These are phyloP conservation scores for Brachyalestes nurse DNA, from an alignment of 2,797 vertebrate genomes.

Conservation along the genomic window DNA sequence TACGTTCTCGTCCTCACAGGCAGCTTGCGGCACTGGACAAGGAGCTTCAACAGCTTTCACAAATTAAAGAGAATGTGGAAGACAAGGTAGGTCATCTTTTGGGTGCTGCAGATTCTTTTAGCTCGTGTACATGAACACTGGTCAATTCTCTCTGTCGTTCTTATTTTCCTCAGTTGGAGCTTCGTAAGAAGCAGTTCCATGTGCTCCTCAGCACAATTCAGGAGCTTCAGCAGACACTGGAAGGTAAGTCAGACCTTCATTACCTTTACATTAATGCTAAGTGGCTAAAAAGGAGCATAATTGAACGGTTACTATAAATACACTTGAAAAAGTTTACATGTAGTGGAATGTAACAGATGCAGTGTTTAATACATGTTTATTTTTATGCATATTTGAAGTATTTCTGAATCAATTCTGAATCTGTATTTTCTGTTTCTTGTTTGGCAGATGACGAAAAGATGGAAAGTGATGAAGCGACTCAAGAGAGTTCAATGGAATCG, in stretches of 20 bases:
- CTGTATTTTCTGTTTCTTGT: constrained; percentile 17
- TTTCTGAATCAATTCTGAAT: not conserved
- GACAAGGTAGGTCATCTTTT: constrained; percentile 84
- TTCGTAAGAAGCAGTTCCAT: constrained; percentile 97
- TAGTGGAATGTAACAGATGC: not conserved
- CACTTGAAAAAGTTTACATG: not conserved
- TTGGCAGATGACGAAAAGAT: constrained; percentile 92
- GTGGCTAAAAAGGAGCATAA: not conserved
- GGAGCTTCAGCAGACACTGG: constrained; percentile 96
- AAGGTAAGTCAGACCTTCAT: constrained; percentile 84
- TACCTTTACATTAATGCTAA: not conserved
- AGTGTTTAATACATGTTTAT: not conserved
- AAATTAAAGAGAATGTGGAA: constrained; percentile 95
- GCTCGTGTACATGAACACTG: not conserved
- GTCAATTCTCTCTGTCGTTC: constrained; percentile 25
- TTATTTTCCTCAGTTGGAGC: constrained; percentile 82
- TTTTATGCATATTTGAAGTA: not conserved
- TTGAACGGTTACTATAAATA: not conserved
- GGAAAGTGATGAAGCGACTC: constrained; percentile 87
- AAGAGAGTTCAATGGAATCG: constrained; percentile 82
- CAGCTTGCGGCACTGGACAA: constrained; percentile 94
- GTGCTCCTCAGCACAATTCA: constrained; percentile 98
- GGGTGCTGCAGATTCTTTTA: not conserved
- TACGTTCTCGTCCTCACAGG: constrained; percentile 70
- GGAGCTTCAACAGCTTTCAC: constrained; percentile 94